These are phyloP conservation scores for Aplodontia rufa DNA, from an alignment of 2,113 vertebrate genomes.

Conservation along the genomic window DNA sequence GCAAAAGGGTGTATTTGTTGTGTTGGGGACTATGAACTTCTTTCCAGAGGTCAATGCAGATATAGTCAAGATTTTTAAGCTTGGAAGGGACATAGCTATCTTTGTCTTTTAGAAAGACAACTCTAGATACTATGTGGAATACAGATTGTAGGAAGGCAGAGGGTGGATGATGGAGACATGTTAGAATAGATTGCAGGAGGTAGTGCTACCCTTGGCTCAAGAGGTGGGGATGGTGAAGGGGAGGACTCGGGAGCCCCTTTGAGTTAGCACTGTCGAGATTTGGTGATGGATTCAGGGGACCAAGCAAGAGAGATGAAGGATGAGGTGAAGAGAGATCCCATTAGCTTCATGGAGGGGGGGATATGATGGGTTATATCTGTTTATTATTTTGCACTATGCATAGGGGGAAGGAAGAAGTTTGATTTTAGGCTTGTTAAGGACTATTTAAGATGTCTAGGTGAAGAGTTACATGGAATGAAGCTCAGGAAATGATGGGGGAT, in stretches of 20 bases:
- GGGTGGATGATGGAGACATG: neutral
- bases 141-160: neutral
- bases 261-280: neutral
- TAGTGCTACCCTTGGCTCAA: too few species aligned
- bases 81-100: neutral
- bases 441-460: neutral
- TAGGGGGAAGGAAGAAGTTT: neutral
- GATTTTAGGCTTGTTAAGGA: neutral
- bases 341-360: neutral
- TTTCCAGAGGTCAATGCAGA: neutral
- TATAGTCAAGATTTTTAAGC: neutral
- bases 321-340: neutral
- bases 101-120: neutral
- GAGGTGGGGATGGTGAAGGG: accelerated
- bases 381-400: neutral
- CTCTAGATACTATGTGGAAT: neutral
- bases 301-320: neutral
- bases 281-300: neutral
- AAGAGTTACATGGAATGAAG: accelerated
- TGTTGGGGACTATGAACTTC: neutral
- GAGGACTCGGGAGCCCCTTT: neutral
- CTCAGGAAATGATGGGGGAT: neutral
- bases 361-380: accelerated
- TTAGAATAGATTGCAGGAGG: neutral
- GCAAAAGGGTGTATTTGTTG: neutral